Conservation (phyloP, 2,113 vertebrate genomes). For the Prolemur simus region DNA sequence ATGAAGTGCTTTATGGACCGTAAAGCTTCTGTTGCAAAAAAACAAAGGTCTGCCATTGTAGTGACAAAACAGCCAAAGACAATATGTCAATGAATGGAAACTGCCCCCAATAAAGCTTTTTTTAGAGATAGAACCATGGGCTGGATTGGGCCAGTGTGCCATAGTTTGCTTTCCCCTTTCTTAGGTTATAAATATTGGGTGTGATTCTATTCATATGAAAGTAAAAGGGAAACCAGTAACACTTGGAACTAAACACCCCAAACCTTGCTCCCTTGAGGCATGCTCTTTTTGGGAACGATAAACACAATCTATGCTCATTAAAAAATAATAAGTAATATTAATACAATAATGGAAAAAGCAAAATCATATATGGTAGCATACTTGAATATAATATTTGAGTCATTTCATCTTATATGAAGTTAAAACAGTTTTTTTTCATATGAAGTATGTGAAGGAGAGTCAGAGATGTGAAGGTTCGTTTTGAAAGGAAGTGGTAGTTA, state of each 20-base stretch:
- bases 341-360: not conserved
- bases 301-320: not conserved
- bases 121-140: not conserved
- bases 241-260: not conserved
- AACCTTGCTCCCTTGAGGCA: not conserved
- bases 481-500: not conserved
- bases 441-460: not conserved
- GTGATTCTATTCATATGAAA: not conserved
- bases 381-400: not conserved
- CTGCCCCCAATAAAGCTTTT: not conserved
- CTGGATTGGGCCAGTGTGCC: not conserved
- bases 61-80: not conserved
- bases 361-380: not conserved
- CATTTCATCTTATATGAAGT: not conserved
- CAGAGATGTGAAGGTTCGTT: not conserved
- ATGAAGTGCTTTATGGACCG: not conserved
- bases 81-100: not conserved
- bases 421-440: not conserved
- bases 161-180: not conserved
- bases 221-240: not conserved
- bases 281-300: not conserved
- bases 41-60: not conserved
- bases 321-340: not conserved
- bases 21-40: not conserved
- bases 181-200: not conserved